phyloP scores from a whole-genome alignment of 2,888 invertebrate genomes.

The Napeogenes sylphis region DNA sequence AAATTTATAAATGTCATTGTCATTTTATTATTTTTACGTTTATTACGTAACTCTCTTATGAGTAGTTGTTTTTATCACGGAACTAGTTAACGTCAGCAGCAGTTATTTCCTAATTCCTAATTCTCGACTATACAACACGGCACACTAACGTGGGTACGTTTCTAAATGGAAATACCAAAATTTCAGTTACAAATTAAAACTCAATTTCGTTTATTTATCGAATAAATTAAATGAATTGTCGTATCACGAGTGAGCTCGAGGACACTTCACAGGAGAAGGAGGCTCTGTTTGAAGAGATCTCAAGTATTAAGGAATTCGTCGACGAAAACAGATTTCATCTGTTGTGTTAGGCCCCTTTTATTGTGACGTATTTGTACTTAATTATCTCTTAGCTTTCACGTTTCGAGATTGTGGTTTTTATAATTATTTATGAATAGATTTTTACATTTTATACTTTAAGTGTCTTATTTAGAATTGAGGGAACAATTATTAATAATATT shows the following conservation, averaged over 20 bases:
- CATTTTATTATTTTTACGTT: too few species aligned
- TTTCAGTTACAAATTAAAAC: conserved; percentile 1
- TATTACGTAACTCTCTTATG: too few species aligned
- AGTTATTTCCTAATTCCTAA: too few species aligned
- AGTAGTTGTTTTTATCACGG: too few species aligned
- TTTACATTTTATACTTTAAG: not conserved
- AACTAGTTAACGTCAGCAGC: too few species aligned
- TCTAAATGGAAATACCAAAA: not conserved
- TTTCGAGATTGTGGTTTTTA: conserved; percentile 1
- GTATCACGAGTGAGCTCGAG: not conserved
- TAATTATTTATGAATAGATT: conserved; percentile 1
- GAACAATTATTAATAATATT: too few species aligned
- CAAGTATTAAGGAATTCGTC: conserved; percentile 10
- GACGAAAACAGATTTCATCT: conserved; percentile 26
- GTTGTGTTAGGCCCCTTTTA: conserved; percentile 26
- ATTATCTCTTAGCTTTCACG: conserved; percentile 20
- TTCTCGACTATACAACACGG: too few species aligned
- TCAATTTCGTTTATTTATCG: conserved; percentile 15
- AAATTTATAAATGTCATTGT: too few species aligned
- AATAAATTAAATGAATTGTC: conserved; percentile 16
- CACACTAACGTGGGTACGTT: not conserved
- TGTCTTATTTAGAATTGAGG: too few species aligned
- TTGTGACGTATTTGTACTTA: conserved; percentile 27
- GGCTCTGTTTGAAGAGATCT: conserved; percentile 19
- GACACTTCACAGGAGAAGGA: conserved; percentile 3